Percentiles rank a stretch among this genome's conserved stretches.
phyloP scores from a whole-genome alignment of 2,888 invertebrate species.

The Cryptus viduatorius region DNA sequence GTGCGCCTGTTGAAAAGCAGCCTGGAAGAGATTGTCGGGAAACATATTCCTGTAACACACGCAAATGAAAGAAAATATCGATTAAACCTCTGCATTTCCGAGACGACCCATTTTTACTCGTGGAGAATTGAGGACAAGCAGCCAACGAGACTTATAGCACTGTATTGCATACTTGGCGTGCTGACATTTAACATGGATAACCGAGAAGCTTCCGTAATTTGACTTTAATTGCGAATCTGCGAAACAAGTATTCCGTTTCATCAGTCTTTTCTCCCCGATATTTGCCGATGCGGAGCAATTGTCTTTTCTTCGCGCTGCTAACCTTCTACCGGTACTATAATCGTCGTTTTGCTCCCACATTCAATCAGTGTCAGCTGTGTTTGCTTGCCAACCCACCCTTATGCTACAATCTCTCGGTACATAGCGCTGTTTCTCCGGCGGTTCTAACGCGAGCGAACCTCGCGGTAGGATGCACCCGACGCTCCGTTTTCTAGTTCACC shows the following conservation, averaged over 20 bases:
- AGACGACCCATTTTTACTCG: slow-evolving; percentile 58
- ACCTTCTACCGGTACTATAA: slow-evolving; percentile 13
- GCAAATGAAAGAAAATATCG: slow-evolving; percentile 11
- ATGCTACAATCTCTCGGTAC: slow-evolving; percentile 25
- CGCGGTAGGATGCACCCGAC: slow-evolving; percentile 63
- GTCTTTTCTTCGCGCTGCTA: not conserved
- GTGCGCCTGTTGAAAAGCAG: slow-evolving; percentile 93
- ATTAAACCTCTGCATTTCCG: slow-evolving; percentile 20
- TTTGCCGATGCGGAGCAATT: slow-evolving; percentile 16
- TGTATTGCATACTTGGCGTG: slow-evolving; percentile 27
- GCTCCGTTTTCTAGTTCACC: slow-evolving; percentile 67
- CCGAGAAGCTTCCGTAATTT: not conserved
- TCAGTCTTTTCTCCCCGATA: not conserved
- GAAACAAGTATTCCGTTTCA: not conserved
- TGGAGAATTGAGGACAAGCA: slow-evolving; percentile 56
- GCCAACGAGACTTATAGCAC: not conserved
- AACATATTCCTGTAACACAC: slow-evolving; percentile 92
- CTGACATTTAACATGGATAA: slow-evolving; percentile 21
- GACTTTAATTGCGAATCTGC: slow-evolving; percentile 31
- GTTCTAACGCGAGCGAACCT: slow-evolving; percentile 30
- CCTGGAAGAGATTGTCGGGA: slow-evolving; percentile 96
- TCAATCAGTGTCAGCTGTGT: slow-evolving; percentile 66
- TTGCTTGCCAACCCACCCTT: slow-evolving; percentile 47
- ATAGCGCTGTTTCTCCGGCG: slow-evolving; percentile 31
- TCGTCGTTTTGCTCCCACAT: slow-evolving; percentile 45